A percentile compares a stretch with the other conserved stretches of the same genome.
phyloP scores from a whole-genome alignment of 2,888 invertebrate genomes.

The Gisinianus flammeolus region DNA sequence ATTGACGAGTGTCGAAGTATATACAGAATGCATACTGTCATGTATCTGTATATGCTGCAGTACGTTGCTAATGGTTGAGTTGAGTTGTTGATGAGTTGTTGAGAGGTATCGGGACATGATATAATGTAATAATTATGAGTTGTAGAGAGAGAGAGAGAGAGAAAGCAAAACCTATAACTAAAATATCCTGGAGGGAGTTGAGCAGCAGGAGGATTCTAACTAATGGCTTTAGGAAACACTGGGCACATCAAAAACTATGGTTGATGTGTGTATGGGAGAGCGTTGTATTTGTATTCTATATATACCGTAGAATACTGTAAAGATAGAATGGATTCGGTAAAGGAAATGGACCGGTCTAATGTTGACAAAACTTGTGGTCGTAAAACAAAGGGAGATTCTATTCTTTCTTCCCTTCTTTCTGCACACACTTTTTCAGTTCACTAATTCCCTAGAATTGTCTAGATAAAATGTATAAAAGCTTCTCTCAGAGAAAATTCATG shows the following conservation, averaged over 20 bases:
- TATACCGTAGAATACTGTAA: not conserved
- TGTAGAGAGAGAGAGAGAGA: constrained; percentile 11
- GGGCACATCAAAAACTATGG: not conserved
- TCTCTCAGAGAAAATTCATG: not conserved
- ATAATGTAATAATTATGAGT: constrained; percentile 33
- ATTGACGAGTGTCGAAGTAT: not conserved
- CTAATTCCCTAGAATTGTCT: not conserved
- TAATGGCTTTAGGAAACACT: constrained; percentile 33
- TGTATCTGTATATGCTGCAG: not conserved
- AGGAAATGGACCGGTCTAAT: constrained; percentile 32
- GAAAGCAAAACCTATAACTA: constrained; percentile 18
- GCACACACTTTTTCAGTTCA: not conserved
- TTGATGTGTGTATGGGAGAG: not conserved
- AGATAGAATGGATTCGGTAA: not conserved
- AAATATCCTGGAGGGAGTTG: constrained; percentile 12
- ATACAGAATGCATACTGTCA: not conserved
- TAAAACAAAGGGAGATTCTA: constrained; percentile 31
- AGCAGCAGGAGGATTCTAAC: constrained; percentile 21
- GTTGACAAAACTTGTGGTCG: constrained; percentile 32
- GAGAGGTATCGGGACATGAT: constrained; percentile 22
- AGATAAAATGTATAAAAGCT: not conserved
- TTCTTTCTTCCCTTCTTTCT: not conserved
- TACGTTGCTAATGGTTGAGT: not conserved
- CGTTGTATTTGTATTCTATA: not conserved
- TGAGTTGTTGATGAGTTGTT: not conserved